Conservation (phyloP, 2,888 invertebrate species). For the Slavum lentiscoides region DNA sequence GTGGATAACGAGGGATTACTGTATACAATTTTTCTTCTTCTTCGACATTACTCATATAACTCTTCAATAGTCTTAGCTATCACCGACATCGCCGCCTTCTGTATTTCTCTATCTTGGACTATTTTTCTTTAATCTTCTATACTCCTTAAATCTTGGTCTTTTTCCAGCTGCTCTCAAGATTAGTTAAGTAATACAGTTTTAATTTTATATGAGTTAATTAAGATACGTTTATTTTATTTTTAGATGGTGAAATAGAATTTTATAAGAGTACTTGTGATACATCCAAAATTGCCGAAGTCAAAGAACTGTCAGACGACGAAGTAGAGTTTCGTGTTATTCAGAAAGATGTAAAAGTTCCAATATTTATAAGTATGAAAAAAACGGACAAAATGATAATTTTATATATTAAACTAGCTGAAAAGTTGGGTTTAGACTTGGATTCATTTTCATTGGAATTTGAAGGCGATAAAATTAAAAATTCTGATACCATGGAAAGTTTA, state of each 20-base stretch:
- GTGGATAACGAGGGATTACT: no score
- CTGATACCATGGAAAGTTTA: constrained; percentile 34
- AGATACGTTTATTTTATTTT: background rate
- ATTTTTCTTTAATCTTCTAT: no score
- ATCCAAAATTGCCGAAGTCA: background rate
- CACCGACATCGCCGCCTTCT: no score
- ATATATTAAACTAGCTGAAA: constrained; percentile 30
- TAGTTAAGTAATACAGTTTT: no score
- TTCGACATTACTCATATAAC: no score
- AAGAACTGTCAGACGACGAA: background rate
- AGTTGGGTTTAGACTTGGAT: background rate
- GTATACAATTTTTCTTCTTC: no score
- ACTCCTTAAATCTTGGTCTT: no score
- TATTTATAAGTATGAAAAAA: constrained; percentile 15
- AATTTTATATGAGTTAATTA: no score
- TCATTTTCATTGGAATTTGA: constrained; percentile 29
- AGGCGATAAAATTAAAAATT: constrained; percentile 26
- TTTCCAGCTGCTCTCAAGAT: no score
- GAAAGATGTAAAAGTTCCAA: constrained; percentile 5
- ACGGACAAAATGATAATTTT: constrained; percentile 35
- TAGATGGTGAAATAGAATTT: constrained; percentile 41
- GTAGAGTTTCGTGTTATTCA: constrained; percentile 5
- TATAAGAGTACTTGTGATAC: background rate
- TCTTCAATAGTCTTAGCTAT: no score
- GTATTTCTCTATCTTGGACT: no score